Evolutionary conservation across 2,797 vertebrate species (phyloP).

Genomic region (Graptemys geographica): DNA sequence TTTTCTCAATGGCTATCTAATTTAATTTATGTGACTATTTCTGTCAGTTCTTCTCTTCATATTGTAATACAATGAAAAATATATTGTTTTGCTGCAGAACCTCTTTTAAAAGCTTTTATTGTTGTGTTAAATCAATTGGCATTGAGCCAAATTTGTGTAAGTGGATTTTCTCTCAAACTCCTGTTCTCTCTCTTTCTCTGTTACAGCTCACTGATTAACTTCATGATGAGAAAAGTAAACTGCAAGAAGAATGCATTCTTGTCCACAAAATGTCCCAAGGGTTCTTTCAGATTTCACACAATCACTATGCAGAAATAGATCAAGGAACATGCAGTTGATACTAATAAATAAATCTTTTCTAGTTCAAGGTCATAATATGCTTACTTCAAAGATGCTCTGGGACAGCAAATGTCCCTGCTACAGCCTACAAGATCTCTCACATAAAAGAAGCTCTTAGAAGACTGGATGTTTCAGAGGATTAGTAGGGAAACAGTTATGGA

Average conservation of each 20-base stretch:
- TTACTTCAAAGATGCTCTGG: not conserved
- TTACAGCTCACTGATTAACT: conserved; percentile 41
- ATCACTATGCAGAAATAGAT: conserved; percentile 13
- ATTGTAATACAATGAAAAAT: conserved; percentile 52
- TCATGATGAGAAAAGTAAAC: conserved; percentile 38
- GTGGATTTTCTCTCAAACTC: conserved; percentile 14
- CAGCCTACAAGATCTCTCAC: not conserved
- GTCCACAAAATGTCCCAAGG: not conserved
- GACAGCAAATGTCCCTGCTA: conserved; percentile 11
- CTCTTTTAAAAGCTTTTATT: conserved; percentile 36
- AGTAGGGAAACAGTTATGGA: not conserved
- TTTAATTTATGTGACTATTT: conserved; percentile 37
- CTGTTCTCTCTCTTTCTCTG: not conserved
- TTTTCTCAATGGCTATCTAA: conserved; percentile 42
- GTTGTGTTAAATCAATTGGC: not conserved
- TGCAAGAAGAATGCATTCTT: not conserved
- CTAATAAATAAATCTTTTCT: conserved; percentile 10
- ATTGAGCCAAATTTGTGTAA: not conserved
- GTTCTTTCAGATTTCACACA: conserved; percentile 18
- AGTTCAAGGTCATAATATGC: conserved; percentile 14
- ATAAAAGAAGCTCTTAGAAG: not conserved
- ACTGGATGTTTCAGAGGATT: not conserved
- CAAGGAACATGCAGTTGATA: conserved; percentile 5
- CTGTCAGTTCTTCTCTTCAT: not conserved
- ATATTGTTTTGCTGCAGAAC: not conserved